phyloP scores from a whole-genome alignment of 2,888 invertebrate genomes.

The Eupithecia abbreviata region DNA sequence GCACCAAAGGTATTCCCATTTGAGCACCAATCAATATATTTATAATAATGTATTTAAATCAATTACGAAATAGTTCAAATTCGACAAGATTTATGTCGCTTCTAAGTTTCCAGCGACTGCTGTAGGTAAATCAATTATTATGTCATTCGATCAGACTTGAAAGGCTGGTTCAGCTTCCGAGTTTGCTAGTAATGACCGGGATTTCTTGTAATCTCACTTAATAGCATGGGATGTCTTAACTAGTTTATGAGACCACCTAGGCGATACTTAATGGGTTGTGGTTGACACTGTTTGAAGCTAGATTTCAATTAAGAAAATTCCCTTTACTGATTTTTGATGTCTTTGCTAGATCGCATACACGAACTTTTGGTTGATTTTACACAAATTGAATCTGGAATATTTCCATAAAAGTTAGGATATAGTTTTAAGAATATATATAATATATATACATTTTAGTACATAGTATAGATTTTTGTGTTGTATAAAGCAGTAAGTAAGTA shows the following conservation, averaged over 20 bases:
- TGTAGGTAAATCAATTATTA: background rate
- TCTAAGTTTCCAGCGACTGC: background rate
- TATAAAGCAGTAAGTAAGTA: no score
- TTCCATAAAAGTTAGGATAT: no score
- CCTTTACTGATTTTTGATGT: background rate
- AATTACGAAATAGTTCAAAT: no score
- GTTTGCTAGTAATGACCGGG: conserved; percentile 36
- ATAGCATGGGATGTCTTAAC: conserved; percentile 24
- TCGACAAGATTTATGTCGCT: background rate
- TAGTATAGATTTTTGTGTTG: no score
- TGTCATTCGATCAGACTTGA: conserved; percentile 29
- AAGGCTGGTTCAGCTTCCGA: conserved; percentile 29
- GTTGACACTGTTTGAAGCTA: conserved; percentile 9
- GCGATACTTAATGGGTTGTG: conserved; percentile 14
- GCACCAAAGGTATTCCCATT: no score
- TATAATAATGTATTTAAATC: no score
- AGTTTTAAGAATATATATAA: no score
- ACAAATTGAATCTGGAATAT: no score
- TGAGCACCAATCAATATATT: no score
- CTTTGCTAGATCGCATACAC: no score
- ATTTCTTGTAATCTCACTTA: conserved; percentile 26
- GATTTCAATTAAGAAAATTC: background rate
- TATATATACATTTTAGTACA: no score
- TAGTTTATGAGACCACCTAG: conserved; percentile 35
- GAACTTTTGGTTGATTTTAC: no score